Evolutionary conservation across 2,888 invertebrate species (phyloP).

Genomic region (Notodonta dromedarius): DNA sequence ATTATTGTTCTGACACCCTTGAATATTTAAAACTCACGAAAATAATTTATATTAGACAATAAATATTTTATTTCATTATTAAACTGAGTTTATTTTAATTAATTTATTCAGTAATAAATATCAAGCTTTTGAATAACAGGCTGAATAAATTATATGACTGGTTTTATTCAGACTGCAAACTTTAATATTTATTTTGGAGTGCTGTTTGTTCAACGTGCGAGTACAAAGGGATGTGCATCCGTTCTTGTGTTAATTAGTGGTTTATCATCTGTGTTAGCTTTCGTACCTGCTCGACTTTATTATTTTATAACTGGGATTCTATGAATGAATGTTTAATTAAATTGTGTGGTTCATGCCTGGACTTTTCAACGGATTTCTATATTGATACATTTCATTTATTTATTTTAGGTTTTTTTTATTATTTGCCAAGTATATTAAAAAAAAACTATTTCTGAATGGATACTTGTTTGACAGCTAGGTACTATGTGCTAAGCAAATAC

Average conservation of each 20-base stretch:
- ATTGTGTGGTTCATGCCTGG: too few species aligned
- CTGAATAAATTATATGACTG: neutral
- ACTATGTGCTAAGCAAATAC: too few species aligned
- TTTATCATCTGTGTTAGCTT: neutral
- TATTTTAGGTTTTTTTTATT: too few species aligned
- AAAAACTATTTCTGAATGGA: too few species aligned
- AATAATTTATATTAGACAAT: neutral
- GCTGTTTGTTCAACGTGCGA: neutral
- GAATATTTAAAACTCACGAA: neutral
- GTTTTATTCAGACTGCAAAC: neutral
- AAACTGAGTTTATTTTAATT: conserved; percentile 4
- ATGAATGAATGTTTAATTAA: too few species aligned
- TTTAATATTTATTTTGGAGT: neutral
- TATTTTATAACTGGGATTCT: too few species aligned
- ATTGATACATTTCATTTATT: too few species aligned
- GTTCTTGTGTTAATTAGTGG: conserved; percentile 1
- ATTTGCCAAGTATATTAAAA: too few species aligned
- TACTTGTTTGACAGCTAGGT: too few species aligned
- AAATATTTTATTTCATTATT: conserved; percentile 2
- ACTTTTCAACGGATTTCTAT: too few species aligned
- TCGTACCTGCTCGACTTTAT: too few species aligned
- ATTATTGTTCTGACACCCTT: neutral
- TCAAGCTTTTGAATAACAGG: conserved; percentile 3
- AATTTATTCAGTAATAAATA: conserved; percentile 3
- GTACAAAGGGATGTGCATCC: neutral